Evolutionary conservation across 1,140 invertebrate genomes (phyloP).

Genomic region (Drosophila navojoa): DNA sequence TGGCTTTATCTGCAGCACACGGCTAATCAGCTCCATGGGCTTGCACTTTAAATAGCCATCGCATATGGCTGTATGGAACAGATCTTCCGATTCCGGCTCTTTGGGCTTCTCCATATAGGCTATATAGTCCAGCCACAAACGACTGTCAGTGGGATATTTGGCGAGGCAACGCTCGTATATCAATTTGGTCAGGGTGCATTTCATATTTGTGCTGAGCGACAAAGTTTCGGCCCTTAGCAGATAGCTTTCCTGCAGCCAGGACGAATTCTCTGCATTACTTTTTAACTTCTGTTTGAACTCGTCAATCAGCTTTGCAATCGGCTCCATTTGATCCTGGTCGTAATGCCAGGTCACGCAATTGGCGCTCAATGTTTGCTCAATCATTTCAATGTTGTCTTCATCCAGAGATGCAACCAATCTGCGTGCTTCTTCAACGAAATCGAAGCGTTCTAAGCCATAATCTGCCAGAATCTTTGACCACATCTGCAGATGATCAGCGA

Average conservation of each 20-base stretch:
- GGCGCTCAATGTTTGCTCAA: slow-evolving; percentile 16
- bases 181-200: slow-evolving; percentile 32
- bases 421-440: slow-evolving; percentile 26
- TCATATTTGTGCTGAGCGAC: neutral
- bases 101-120: slow-evolving; percentile 20
- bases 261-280: slow-evolving; percentile 12
- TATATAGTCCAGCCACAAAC: slow-evolving; percentile 59
- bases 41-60: slow-evolving; percentile 34
- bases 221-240: slow-evolving; percentile 5
- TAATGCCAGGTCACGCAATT: slow-evolving; percentile 42
- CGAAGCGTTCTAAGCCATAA: slow-evolving; percentile 48
- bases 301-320: slow-evolving; percentile 11
- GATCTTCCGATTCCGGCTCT: neutral
- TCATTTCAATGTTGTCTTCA: neutral
- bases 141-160: slow-evolving; percentile 38
- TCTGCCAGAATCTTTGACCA: slow-evolving; percentile 56
- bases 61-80: neutral
- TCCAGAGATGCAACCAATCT: neutral
- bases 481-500: slow-evolving; percentile 15
- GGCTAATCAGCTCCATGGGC: slow-evolving; percentile 35
- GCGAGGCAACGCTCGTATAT: slow-evolving; percentile 46
- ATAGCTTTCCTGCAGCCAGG: slow-evolving; percentile 25
- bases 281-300: slow-evolving; percentile 25
- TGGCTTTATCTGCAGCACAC: slow-evolving; percentile 26
- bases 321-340: neutral